Conservation (phyloP, 2,797 vertebrate genomes). For the Stomatorhinus walkeri region DNA sequence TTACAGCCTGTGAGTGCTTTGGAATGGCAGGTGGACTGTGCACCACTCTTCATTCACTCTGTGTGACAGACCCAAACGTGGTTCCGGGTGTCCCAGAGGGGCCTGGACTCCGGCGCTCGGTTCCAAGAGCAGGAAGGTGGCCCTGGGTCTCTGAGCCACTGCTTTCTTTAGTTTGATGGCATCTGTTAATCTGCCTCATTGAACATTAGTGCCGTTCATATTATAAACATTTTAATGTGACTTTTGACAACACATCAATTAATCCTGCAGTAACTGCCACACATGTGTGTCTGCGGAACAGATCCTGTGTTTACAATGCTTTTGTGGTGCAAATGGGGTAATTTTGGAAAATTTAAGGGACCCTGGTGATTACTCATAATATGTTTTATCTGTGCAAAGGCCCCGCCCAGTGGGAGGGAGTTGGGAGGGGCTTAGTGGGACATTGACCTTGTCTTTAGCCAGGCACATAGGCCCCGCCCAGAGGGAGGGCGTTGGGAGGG, state of each 20-base stretch:
- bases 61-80: background rate
- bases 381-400: background rate
- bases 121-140: background rate
- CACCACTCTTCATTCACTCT: background rate
- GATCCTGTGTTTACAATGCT: background rate
- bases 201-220: background rate
- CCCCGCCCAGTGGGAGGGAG: background rate
- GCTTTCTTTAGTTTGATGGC: background rate
- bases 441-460: background rate
- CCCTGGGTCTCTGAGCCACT: background rate
- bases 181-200: background rate
- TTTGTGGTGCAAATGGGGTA: background rate
- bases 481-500: background rate
- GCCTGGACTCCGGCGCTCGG: background rate
- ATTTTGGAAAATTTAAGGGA: background rate
- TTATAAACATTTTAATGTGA: slow-evolving; percentile 3
- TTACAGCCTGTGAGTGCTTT: background rate
- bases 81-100: background rate
- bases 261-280: background rate
- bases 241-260: background rate
- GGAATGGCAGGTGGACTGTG: background rate
- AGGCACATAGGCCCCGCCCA: background rate
- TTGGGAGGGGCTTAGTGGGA: background rate
- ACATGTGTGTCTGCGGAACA: background rate
- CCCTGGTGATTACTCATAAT: background rate